Evolutionary conservation across 2,888 invertebrate species (phyloP), one percentile per base, ranked within the genome.

Genomic region (Salticus scenicus): DNA sequence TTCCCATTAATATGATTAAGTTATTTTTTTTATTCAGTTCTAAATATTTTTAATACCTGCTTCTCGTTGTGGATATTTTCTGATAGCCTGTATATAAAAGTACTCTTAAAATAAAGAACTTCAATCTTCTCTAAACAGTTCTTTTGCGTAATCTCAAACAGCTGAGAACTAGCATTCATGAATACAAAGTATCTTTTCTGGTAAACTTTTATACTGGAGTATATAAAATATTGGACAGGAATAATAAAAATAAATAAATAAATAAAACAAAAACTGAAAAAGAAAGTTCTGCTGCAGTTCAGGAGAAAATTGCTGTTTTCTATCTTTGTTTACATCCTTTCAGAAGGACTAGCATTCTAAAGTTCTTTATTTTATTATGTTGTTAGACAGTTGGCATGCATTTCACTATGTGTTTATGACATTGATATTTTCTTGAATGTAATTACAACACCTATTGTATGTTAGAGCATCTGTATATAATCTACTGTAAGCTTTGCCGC

Each of bases 131-230:
- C 14, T 4, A 57, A 24, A 57, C 57, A 24, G 4, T 57, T 24
- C 57, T 24, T 2, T 24, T 17, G 57, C 57, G 57, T 57, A 57
- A 57, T 57, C 57, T 12, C 57, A 57, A 57, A 57, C 57, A 57
- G 57, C 57, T 57, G 24, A 57, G 57, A 57, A 57, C 57, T 57
- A 24, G 57, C 57, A 57, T 57, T 57, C 57, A 57, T 57, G 57
- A 57, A 57, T 57, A 57, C 57, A 57, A 57, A 57, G 57, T 57
- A 57, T 24, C 24, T 24, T 24, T 57, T 24, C 24, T 1, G 17
- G 57, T 7, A 24, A 2, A 1, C 57, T 24, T 7, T 20, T 5
- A 24, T 7, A 8, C 17, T 17, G 24, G 57, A 57, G 24, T 24
- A 57, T 24, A 57, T 12, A 47, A 12, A 47, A 14, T 12, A 47